Conservation (phyloP, 1,140 invertebrate species). For the Pygmarrhopalites habei region DNA sequence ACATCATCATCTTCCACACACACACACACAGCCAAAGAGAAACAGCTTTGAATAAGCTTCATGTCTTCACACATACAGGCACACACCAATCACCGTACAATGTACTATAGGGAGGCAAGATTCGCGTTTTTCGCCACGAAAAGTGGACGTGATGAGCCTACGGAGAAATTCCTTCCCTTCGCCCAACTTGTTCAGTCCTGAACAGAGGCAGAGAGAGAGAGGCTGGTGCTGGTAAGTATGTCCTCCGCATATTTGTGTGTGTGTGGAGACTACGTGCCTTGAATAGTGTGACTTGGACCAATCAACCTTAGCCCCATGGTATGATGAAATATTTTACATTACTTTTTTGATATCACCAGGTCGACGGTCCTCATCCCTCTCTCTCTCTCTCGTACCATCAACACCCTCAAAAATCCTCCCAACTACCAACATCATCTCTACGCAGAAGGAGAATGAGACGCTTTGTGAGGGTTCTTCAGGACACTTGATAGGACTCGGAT, state of each 20-base stretch:
- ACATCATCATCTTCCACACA: no score
- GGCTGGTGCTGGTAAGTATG: neutral
- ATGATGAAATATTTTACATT: conserved; percentile 12
- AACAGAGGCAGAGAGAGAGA: no score
- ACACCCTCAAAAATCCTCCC: no score
- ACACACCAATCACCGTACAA: no score
- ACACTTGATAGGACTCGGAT: no score
- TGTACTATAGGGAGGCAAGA: no score
- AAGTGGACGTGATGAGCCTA: conserved; percentile 28
- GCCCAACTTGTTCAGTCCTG: neutral
- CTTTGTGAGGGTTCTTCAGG: no score
- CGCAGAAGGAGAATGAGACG: no score
- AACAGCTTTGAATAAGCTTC: no score
- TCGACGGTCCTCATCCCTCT: conserved; percentile 3
- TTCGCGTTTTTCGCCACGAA: conserved; percentile 28
- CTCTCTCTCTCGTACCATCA: conserved; percentile 8
- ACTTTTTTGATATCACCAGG: conserved; percentile 12
- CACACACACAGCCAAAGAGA: no score
- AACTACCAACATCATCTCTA: no score
- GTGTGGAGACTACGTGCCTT: neutral
- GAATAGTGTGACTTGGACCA: neutral
- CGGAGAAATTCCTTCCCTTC: conserved; percentile 20
- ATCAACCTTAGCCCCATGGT: conserved; percentile 1
- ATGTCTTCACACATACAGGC: no score
- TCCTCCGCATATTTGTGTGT: neutral